Base-by-base conservation (phyloP, 2,888 invertebrate genomes). In the Macaria notata region DNA sequence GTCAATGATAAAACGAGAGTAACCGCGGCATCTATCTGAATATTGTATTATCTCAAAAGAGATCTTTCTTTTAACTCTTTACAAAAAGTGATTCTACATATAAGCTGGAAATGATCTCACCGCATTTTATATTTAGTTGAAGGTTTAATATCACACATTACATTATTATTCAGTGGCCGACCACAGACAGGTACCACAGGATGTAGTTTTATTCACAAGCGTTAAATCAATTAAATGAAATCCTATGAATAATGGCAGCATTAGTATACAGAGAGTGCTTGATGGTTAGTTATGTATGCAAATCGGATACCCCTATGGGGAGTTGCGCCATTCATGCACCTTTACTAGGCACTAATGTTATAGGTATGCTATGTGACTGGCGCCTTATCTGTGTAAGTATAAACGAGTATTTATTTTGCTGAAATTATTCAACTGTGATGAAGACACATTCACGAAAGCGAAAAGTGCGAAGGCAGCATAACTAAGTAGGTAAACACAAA, bases 271-370 rank as follows among this genome's bases (percentile, higher is more conserved):
- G 62, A 54, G 64, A 70, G 68, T 70, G 76, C 66, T 64, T 64
- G 65, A 64, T 64, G 68, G 69, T 68, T 70, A 69, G 71, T 81
- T 79, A 75, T 66, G 78, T 73, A 83, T 83, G 79, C 79, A 79
- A 81, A 83, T 77, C 76, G 76, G 69, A 73, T 63, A 67, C 71
- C 65, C 68, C 72, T 72, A 72, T 71, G 70, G 71, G 61, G 69
- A 72, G 73, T 72, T 68, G 65, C 64, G 70, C 66, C 66, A 71
- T 71, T 73, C 72, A 69, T 68, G 68, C 66, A 68, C 65, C 64
- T 71, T 31, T 46, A 54, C 49, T 53, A 59, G 43, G n/a, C 48
- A 55, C 57, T 50, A 55, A 60, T 56, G 45, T 51, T 57, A 52
- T 56, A 33, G 41, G 33, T 56, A 56, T 58, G 41, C 43, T 56